These are phyloP conservation scores for Agrochola litura DNA, from an alignment of 2,888 invertebrate genomes.

Conservation along the genomic window DNA sequence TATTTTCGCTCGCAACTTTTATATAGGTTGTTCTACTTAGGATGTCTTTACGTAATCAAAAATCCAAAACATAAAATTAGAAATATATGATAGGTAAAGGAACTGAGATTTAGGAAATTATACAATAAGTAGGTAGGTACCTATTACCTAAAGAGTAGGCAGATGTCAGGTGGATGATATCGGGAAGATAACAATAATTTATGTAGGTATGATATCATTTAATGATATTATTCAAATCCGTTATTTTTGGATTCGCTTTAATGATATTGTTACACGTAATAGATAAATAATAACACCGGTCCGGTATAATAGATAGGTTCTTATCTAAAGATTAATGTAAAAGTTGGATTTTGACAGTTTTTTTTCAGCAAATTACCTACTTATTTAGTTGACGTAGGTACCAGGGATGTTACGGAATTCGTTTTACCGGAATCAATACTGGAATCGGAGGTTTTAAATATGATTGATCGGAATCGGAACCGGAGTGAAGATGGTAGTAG, in stretches of 20 bases:
- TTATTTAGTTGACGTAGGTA: not conserved
- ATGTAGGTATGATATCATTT: not conserved
- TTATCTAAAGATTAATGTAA: not conserved
- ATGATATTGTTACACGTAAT: not conserved
- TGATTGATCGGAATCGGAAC: no score
- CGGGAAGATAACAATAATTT: not conserved
- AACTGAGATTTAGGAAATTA: not conserved
- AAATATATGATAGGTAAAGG: not conserved
- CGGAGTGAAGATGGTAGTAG: no score
- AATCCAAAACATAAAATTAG: not conserved
- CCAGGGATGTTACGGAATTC: no score
- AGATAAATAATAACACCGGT: not conserved
- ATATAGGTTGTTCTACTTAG: not conserved
- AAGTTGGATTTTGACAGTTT: not conserved
- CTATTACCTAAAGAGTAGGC: no score
- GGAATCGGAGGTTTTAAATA: no score
- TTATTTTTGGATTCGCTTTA: constrained; percentile 9
- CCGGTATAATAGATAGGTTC: not conserved
- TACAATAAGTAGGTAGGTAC: not conserved
- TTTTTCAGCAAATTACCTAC: not conserved
- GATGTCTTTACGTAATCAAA: not conserved
- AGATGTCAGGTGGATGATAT: not conserved
- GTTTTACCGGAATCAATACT: no score
- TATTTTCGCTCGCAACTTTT: not conserved
- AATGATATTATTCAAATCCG: not conserved